Evolutionary conservation across 2,113 vertebrate genomes (phyloP).

Genomic region (Gallinago jamesoni): DNA sequence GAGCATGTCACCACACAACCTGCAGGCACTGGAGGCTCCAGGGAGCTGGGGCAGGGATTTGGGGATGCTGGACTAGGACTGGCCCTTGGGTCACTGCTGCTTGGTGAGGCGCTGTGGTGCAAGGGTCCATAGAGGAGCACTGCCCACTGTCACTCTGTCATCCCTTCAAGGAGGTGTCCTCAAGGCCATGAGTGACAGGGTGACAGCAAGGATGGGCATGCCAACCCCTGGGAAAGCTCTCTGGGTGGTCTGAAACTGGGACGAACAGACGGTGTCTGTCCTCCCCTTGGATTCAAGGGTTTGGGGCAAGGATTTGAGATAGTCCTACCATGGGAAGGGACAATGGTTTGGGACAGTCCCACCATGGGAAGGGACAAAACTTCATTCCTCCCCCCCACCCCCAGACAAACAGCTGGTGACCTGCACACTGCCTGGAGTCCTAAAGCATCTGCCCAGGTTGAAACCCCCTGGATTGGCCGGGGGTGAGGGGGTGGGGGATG

Average conservation of each 20-base stretch:
- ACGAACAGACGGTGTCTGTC: fast-evolving
- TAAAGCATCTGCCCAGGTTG: not conserved
- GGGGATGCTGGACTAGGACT: not conserved
- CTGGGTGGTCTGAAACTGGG: fast-evolving
- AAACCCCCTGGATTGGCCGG: not conserved
- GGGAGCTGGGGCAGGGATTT: not conserved
- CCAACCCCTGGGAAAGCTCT: not conserved
- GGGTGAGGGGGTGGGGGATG: too few relatives aligned
- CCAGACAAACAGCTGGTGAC: not conserved
- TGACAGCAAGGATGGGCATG: not conserved
- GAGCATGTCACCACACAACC: not conserved
- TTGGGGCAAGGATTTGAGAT: not conserved
- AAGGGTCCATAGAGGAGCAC: not conserved
- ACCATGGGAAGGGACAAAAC: not conserved
- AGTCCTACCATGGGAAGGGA: not conserved
- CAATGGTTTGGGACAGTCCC: not conserved
- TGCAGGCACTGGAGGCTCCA: not conserved
- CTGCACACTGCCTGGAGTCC: fast-evolving
- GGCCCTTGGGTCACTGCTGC: not conserved
- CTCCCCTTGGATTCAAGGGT: not conserved
- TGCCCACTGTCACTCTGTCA: not conserved
- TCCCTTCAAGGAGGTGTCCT: not conserved
- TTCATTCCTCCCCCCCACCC: fast-evolving
- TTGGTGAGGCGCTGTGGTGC: fast-evolving
- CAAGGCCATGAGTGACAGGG: fast-evolving